phyloP scores from a whole-genome alignment of 2,797 vertebrate species.

The Sarcoramphus papa region DNA sequence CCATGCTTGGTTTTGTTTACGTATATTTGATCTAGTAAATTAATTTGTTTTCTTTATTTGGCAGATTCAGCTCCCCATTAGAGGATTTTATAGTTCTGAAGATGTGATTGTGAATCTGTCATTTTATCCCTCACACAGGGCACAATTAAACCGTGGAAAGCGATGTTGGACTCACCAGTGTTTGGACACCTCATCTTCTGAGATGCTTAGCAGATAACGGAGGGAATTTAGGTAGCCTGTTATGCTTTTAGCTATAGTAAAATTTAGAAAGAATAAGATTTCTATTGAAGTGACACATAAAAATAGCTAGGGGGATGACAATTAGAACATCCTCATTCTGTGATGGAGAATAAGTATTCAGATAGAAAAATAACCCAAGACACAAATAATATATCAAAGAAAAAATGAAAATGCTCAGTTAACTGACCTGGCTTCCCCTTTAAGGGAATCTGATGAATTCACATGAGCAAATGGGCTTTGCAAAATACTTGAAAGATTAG shows the following conservation, averaged over 20 bases:
- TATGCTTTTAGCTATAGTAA: not conserved
- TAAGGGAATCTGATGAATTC: conserved; percentile 26
- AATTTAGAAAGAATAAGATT: not conserved
- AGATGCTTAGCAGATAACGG: not conserved
- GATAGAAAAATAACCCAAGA: not conserved
- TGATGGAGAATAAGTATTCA: not conserved
- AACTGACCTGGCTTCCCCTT: not conserved
- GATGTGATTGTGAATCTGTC: not conserved
- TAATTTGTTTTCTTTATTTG: not conserved
- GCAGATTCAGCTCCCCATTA: conserved; percentile 8
- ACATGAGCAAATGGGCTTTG: conserved; percentile 26
- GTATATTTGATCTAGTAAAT: not conserved
- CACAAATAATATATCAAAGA: not conserved
- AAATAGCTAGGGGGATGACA: not conserved
- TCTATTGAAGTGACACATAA: not conserved
- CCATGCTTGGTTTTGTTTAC: not conserved
- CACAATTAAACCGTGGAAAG: not conserved
- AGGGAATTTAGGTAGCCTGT: not conserved
- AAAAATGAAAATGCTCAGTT: conserved; percentile 1
- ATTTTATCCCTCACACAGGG: not conserved
- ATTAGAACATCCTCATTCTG: not conserved
- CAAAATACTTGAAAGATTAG: conserved; percentile 55
- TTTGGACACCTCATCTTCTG: not conserved
- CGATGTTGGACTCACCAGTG: not conserved
- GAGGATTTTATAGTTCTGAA: conserved; percentile 8